phyloP scores from a whole-genome alignment of 2,888 invertebrate species.

The Platycnemis pennipes region DNA sequence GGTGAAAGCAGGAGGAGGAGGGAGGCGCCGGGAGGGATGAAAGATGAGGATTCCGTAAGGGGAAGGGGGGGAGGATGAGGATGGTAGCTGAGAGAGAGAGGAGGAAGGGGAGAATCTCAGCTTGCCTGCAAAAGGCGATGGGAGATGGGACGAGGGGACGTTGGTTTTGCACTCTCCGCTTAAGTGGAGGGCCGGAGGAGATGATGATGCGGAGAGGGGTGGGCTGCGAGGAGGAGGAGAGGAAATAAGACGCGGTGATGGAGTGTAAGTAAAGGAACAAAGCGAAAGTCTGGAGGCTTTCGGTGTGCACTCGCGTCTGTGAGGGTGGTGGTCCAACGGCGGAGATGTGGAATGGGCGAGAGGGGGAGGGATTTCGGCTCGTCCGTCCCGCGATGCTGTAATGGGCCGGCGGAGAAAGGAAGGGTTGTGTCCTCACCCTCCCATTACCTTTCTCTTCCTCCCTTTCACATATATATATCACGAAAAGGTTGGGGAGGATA shows the following conservation, averaged over 20 bases:
- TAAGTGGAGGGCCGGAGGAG: not conserved
- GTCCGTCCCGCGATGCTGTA: not conserved
- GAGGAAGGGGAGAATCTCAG: not conserved
- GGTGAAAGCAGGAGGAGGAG: not conserved
- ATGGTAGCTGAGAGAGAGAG: too few relatives aligned
- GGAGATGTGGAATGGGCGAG: too few relatives aligned
- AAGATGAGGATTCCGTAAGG: not conserved
- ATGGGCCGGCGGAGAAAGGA: not conserved
- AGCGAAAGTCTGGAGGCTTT: not conserved
- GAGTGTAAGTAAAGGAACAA: not conserved
- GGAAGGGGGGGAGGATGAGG: not conserved
- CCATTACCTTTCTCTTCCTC: not conserved
- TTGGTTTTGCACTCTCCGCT: not conserved
- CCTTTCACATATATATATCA: too few relatives aligned
- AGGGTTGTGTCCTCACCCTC: not conserved
- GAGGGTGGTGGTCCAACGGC: not conserved
- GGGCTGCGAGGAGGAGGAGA: not conserved
- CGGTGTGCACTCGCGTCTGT: not conserved
- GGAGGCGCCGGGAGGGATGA: not conserved
- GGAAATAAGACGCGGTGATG: not conserved
- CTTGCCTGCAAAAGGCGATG: not conserved
- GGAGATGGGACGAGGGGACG: not conserved
- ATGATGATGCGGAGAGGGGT: not conserved
- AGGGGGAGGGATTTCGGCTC: not conserved
- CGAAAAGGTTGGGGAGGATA: not conserved